Percentiles rank a stretch among this genome's conserved stretches.
Evolutionary conservation across 2,888 invertebrate genomes (phyloP).

Genomic region (Limenitis camilla): DNA sequence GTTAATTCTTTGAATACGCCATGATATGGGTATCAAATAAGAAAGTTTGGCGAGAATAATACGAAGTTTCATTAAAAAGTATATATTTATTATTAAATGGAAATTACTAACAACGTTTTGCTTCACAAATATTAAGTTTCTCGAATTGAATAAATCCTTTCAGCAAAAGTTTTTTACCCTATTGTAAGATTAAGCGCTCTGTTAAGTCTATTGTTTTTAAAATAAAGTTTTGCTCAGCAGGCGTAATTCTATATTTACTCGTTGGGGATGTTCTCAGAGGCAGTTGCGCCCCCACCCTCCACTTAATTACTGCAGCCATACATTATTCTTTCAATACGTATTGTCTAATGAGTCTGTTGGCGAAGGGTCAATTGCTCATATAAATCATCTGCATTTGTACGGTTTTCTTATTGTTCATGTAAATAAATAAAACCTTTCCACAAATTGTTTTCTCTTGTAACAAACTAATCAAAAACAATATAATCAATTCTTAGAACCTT

Average conservation of each 20-base stretch:
- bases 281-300: slow-evolving; percentile 1
- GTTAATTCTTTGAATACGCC: no score
- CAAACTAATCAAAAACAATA: no score
- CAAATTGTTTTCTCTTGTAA: no score
- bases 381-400: not conserved
- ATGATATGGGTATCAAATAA: no score
- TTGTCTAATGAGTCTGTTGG: slow-evolving; percentile 1
- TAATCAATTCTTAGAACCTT: no score
- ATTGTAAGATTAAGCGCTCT: slow-evolving; percentile 4
- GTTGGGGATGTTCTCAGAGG: not conserved
- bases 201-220: slow-evolving; percentile 9
- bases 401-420: no score
- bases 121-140: not conserved
- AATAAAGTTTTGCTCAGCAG: not conserved
- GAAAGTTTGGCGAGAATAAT: no score
- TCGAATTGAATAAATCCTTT: slow-evolving; percentile 8
- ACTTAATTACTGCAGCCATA: slow-evolving; percentile 8
- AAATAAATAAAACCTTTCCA: no score
- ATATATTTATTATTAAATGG: no score
- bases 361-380: not conserved
- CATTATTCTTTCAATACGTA: not conserved
- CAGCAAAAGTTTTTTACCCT: slow-evolving; percentile 3
- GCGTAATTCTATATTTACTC: no score
- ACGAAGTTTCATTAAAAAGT: no score
- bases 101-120: not conserved